phyloP scores from a whole-genome alignment of 2,888 invertebrate genomes.

The Folsomia candida region DNA sequence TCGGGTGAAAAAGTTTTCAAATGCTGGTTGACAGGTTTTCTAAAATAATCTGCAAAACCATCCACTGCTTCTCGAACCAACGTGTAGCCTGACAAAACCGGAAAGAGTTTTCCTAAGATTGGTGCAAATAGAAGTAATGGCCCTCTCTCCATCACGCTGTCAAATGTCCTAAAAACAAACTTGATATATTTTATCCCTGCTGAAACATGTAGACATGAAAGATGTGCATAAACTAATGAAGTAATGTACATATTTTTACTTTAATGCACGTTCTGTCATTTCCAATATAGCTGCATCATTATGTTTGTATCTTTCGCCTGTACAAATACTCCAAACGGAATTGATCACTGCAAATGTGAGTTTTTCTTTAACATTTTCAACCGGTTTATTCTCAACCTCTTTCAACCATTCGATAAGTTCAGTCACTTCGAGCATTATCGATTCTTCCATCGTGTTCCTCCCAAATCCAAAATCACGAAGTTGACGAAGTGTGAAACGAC shows the following conservation, averaged over 20 bases:
- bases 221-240: too few species aligned
- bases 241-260: too few species aligned
- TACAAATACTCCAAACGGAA: conserved; percentile 16
- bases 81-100: background rate
- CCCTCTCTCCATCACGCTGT: background rate
- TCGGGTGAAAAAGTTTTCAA: background rate
- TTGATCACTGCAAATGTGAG: conserved; percentile 17
- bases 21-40: background rate
- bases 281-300: conserved; percentile 9
- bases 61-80: background rate
- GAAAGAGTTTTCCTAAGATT: background rate
- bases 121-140: background rate
- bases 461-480: conserved; percentile 5
- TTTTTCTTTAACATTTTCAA: background rate
- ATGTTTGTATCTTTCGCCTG: conserved; percentile 1
- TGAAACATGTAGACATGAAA: too few species aligned
- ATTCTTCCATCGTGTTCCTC: conserved; percentile 15
- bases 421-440: conserved; percentile 17
- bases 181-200: too few species aligned
- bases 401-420: conserved; percentile 5
- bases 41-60: background rate
- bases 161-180: too few species aligned
- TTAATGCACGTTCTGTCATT: background rate
- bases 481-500: background rate
- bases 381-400: background rate